Percentiles rank a stretch among this genome's conserved stretches.
Evolutionary conservation across 2,113 vertebrate genomes (phyloP).

Genomic region (Cairina moschata): DNA sequence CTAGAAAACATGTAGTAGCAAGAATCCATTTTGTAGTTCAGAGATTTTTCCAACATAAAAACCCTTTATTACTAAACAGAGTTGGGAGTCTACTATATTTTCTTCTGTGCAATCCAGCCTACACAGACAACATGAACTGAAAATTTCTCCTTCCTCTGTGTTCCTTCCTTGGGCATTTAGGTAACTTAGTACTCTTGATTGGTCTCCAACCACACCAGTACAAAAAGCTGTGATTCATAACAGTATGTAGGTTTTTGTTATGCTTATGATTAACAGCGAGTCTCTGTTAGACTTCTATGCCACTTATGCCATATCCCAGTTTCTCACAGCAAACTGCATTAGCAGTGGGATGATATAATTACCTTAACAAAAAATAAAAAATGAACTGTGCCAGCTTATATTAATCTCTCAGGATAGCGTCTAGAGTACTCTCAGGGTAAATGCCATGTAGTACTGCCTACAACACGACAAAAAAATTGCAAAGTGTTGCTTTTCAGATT

Average conservation of each 20-base stretch:
- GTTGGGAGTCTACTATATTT: not conserved
- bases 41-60: not conserved
- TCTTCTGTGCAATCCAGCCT: not conserved
- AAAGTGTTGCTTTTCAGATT: not conserved
- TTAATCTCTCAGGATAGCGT: not conserved
- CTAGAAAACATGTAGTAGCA: not conserved
- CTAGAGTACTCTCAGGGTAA: not conserved
- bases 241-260: not conserved
- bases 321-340: slow-evolving; percentile 10
- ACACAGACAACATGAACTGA: not conserved
- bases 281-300: not conserved
- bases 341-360: slow-evolving; percentile 23
- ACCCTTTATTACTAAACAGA: not conserved
- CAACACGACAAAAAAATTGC: not conserved
- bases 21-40: not conserved
- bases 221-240: not conserved
- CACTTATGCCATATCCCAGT: not conserved
- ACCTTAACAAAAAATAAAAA: slow-evolving; percentile 14
- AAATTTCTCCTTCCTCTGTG: not conserved
- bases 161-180: not conserved
- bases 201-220: not conserved
- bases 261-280: not conserved
- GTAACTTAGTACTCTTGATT: not conserved
- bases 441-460: not conserved
- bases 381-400: not conserved